Percentiles rank a stretch among this genome's conserved stretches.
phyloP scores from a whole-genome alignment of 2,888 invertebrate genomes.

The Trissolcus brochymenae region DNA sequence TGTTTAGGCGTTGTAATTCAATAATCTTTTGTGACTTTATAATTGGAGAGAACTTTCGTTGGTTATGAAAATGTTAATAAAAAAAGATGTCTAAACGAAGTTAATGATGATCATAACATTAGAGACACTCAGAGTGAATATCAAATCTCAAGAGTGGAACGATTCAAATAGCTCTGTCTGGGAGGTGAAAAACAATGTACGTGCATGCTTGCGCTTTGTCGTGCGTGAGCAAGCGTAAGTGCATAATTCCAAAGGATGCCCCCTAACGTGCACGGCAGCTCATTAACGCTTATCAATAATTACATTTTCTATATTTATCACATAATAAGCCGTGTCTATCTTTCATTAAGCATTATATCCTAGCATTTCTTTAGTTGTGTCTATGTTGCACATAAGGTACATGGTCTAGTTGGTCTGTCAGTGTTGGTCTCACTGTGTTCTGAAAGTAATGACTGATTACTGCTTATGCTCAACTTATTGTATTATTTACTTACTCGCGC shows the following conservation, averaged over 20 bases:
- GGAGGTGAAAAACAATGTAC: conserved; percentile 54
- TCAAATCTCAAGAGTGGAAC: conserved; percentile 39
- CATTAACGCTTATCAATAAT: conserved; percentile 76
- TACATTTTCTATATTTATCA: conserved; percentile 73
- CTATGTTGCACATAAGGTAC: conserved; percentile 45
- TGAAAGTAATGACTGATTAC: conserved; percentile 50
- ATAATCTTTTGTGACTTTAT: no score
- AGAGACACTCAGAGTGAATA: conserved; percentile 33
- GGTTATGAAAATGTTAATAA: no score
- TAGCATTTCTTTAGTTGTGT: conserved; percentile 57
- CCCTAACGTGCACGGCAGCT: conserved; percentile 65
- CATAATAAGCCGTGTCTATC: conserved; percentile 70
- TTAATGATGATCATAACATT: conserved; percentile 10
- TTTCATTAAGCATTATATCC: conserved; percentile 66
- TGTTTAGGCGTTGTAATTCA: no score
- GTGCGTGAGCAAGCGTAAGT: conserved; percentile 72
- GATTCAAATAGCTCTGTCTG: conserved; percentile 49
- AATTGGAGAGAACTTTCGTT: no score
- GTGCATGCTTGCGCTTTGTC: conserved; percentile 61
- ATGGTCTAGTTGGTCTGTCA: conserved; percentile 60
- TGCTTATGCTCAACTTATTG: conserved; percentile 25
- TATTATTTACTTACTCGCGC: conserved; percentile 41
- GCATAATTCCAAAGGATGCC: conserved; percentile 68
- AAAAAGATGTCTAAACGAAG: no score
- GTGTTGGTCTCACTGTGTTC: conserved; percentile 39